phyloP scores from a whole-genome alignment of 1,140 invertebrate genomes.

The Lycorma delicatula region DNA sequence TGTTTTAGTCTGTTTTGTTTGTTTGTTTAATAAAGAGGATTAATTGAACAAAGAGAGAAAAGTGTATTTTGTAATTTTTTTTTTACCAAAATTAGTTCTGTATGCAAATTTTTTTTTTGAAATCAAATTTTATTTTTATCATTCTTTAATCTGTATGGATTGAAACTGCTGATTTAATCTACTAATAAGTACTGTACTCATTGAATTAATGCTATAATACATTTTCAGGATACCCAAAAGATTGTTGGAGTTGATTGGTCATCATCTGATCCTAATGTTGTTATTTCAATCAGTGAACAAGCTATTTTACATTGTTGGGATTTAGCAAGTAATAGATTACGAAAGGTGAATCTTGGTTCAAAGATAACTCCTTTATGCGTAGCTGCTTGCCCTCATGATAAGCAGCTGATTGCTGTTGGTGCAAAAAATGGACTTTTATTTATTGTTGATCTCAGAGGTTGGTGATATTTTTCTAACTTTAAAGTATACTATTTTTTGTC shows the following conservation, averaged over 20 bases:
- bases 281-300: slow-evolving; percentile 48
- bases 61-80: no score
- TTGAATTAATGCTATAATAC: not conserved
- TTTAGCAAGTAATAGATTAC: slow-evolving; percentile 42
- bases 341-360: slow-evolving; percentile 39
- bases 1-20: no score
- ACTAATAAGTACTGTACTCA: no score
- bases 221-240: slow-evolving; percentile 25
- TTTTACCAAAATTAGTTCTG: no score
- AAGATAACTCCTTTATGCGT: slow-evolving; percentile 45
- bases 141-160: no score
- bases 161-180: no score
- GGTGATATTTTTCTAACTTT: slow-evolving; percentile 16
- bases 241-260: slow-evolving; percentile 50
- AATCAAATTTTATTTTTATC: no score
- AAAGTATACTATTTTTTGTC: not conserved
- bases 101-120: no score
- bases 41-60: no score
- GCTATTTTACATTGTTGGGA: slow-evolving; percentile 57
- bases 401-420: slow-evolving; percentile 52
- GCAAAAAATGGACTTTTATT: slow-evolving; percentile 53
- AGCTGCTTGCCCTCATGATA: slow-evolving; percentile 51
- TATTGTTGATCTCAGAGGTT: slow-evolving; percentile 49
- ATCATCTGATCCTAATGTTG: slow-evolving; percentile 38
- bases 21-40: no score